Conservation (phyloP, 2,797 vertebrate genomes). For the Chloroceryle amazona region DNA sequence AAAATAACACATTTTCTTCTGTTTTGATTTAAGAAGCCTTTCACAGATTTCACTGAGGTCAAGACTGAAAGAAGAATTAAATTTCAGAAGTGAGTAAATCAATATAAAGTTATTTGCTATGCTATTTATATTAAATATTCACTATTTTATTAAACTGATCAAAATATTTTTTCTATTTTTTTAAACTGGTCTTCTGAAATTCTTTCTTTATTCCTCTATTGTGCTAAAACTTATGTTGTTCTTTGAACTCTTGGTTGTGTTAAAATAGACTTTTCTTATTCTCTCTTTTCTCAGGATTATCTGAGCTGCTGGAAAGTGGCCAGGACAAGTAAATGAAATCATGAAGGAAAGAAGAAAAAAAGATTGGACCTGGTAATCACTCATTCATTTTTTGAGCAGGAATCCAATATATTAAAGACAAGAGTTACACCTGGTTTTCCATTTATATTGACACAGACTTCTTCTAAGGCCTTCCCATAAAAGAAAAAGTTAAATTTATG, state of each 20-base stretch:
- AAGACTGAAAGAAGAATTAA: not conserved
- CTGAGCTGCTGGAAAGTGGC: rapidly evolving
- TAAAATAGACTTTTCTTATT: not conserved
- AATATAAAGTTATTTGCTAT: not conserved
- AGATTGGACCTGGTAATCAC: not conserved
- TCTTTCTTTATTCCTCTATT: not conserved
- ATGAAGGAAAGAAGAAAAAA: not conserved
- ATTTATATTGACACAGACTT: not conserved
- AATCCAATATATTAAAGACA: not conserved
- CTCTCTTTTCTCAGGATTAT: not conserved
- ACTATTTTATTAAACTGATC: not conserved
- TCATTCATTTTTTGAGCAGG: not conserved
- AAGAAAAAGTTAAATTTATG: not conserved
- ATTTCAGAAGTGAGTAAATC: not conserved
- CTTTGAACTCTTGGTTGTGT: not conserved
- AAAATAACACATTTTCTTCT: not conserved
- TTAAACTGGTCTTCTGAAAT: not conserved
- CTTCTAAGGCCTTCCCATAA: not conserved
- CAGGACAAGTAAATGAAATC: not conserved
- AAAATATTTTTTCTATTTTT: not conserved
- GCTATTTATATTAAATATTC: not conserved
- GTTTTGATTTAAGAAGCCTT: not conserved
- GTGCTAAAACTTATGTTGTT: not conserved
- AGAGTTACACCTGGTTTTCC: not conserved
- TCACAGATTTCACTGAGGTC: not conserved